Evolutionary conservation across 1,140 invertebrate species (phyloP).

Genomic region (Ostrea edulis): DNA sequence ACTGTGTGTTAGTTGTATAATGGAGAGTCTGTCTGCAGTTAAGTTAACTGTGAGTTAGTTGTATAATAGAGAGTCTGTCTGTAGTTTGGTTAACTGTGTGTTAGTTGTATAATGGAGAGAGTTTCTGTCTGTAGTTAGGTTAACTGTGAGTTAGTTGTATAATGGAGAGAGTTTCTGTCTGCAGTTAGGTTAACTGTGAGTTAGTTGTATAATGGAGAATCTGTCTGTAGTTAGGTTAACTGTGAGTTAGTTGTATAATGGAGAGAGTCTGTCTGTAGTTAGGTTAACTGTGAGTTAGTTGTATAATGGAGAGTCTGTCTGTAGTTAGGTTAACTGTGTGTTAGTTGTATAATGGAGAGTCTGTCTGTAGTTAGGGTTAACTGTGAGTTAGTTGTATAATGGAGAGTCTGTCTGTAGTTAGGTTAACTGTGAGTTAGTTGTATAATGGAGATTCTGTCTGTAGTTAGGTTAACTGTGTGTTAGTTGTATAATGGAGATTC

Average conservation of each 20-base stretch:
- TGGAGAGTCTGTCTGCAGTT: conserved; percentile 29
- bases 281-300: neutral
- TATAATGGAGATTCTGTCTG: neutral
- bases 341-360: too few relatives aligned
- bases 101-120: too few relatives aligned
- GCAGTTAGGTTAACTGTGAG: conserved; percentile 27
- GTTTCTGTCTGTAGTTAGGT: conserved; percentile 45
- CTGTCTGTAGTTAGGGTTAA: conserved; percentile 41
- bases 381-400: too few relatives aligned
- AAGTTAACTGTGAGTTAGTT: neutral
- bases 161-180: neutral
- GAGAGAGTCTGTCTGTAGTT: conserved; percentile 27
- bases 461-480: conserved; percentile 5
- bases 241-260: too few relatives aligned
- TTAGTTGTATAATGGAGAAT: too few relatives aligned
- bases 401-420: conserved; percentile 29
- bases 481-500: too few relatives aligned
- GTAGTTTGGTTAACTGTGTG: conserved; percentile 19
- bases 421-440: neutral
- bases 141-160: neutral
- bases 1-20: too few relatives aligned
- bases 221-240: conserved; percentile 40
- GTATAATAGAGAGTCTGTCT: neutral
- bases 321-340: conserved; percentile 24
- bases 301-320: neutral